Base-by-base conservation (phyloP, 2,113 vertebrate species). In the Egretta garzetta region DNA sequence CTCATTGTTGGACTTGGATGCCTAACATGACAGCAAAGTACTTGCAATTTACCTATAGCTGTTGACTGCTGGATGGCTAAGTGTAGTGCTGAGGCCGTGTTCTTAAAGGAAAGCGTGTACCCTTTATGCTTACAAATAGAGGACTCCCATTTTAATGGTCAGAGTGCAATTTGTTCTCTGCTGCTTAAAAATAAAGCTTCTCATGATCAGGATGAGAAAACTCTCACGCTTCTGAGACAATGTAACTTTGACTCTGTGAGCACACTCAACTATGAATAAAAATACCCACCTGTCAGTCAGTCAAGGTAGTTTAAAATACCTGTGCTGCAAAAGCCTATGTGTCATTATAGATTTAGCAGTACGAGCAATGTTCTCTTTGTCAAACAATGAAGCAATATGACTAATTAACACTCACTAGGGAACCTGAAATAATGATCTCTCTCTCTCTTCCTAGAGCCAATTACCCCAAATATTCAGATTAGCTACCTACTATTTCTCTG, bases 401-500 rank as follows among this genome's bases (percentile, higher is more conserved):
- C 96, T 98, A 98, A 98, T 98, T 98, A 98, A 98, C 95, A 92
- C 98, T 98, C 98, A 95, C 98, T 97, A 68, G 98, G 98, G 98
- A 98, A 97, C 92, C 97, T 95, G 97, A 98, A 98, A 98, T 98
- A 98, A 98, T 97, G 98, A 98, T 97, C 93, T 97, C 97, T 97
- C 93, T 97, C 94, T 96, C 96, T 97, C 77, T 98, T 98, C 97
- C 98, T 96, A 96, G 96, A 98, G 97, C 98, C 98, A 98, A 98
- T 98, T 98, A 98, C 97, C 95, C 97, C 98, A 98, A 98, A 98
- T 98, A 98, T 98, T 98, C 98, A 98, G 97, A 98, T 98, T 98
- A 98, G 90, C 96, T 98, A 98, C 97, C 96, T 96, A 97, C 97
- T 97, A 92, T 95, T 97, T 97, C 97, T 96, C 97, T 97, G 97